phyloP scores from a whole-genome alignment of 1,140 invertebrate species.

The Lamellibrachia luymesi region DNA sequence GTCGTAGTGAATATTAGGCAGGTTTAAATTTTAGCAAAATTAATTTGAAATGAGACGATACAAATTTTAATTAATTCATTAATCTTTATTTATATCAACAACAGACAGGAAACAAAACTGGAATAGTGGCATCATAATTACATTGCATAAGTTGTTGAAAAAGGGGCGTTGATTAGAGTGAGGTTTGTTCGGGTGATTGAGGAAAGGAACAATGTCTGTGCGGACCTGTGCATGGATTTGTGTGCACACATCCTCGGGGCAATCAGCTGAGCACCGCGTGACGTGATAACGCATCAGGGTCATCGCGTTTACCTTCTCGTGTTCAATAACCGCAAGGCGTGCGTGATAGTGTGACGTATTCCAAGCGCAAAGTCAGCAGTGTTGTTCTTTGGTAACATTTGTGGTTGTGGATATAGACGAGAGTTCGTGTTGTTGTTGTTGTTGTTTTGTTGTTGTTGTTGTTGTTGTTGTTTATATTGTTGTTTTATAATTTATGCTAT shows the following conservation, averaged over 20 bases:
- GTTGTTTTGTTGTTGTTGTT: neutral
- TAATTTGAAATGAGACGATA: neutral
- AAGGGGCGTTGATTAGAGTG: neutral
- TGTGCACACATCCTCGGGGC: neutral
- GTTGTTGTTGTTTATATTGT: neutral
- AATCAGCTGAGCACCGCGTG: neutral
- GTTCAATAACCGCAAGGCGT: neutral
- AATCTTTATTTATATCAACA: neutral
- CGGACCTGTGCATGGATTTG: neutral
- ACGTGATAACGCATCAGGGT: neutral
- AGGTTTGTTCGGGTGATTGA: neutral
- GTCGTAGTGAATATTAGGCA: neutral
- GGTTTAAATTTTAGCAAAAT: neutral
- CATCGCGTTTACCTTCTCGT: neutral
- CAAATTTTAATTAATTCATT: neutral
- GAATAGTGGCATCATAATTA: no score
- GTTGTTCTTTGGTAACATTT: neutral
- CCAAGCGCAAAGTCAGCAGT: neutral
- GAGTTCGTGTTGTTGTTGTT: neutral
- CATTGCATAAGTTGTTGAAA: neutral
- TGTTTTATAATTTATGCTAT: neutral
- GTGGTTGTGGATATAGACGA: neutral
- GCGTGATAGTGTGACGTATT: neutral
- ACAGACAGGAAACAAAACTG: neutral
- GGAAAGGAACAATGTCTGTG: neutral